Evolutionary conservation across 1,140 invertebrate genomes (phyloP).

Genomic region (Drosophila ironensis): DNA sequence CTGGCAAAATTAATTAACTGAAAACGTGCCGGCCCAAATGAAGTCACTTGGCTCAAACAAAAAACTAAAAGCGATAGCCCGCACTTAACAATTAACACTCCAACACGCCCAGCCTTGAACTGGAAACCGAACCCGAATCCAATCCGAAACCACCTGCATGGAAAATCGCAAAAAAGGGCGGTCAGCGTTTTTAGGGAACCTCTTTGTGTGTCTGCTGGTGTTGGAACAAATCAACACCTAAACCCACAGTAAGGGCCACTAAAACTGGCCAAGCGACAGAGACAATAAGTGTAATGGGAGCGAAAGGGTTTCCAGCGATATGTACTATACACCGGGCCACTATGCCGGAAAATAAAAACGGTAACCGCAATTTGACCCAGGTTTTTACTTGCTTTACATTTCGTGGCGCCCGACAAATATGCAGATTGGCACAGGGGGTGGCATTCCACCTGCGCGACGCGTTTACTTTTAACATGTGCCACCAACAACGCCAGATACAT

Average conservation of each 20-base stretch:
- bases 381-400: conserved; percentile 71
- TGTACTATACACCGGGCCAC: no score
- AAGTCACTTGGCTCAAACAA: conserved; percentile 51
- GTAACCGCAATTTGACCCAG: conserved; percentile 75
- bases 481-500: conserved; percentile 39
- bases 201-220: conserved; percentile 30
- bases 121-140: conserved; percentile 11
- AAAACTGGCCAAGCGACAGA: conserved; percentile 11
- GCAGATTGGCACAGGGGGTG: conserved; percentile 60
- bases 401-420: conserved; percentile 73
- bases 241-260: conserved; percentile 22
- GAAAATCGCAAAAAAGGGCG: conserved; percentile 18
- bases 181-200: conserved; percentile 26
- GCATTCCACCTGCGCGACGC: conserved; percentile 29
- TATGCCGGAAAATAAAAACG: conserved; percentile 53
- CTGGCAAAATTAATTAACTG: conserved; percentile 64
- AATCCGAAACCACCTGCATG: background rate
- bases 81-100: conserved; percentile 63
- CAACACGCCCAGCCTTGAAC: conserved; percentile 28
- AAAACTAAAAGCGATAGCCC: conserved; percentile 7
- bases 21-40: conserved; percentile 64
- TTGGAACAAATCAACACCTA: conserved; percentile 68
- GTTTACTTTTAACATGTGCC: conserved; percentile 72
- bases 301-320: no score
- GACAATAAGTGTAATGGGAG: conserved; percentile 39